Base-by-base conservation (phyloP, 2,888 invertebrate species). In the Quadriops clusia region DNA sequence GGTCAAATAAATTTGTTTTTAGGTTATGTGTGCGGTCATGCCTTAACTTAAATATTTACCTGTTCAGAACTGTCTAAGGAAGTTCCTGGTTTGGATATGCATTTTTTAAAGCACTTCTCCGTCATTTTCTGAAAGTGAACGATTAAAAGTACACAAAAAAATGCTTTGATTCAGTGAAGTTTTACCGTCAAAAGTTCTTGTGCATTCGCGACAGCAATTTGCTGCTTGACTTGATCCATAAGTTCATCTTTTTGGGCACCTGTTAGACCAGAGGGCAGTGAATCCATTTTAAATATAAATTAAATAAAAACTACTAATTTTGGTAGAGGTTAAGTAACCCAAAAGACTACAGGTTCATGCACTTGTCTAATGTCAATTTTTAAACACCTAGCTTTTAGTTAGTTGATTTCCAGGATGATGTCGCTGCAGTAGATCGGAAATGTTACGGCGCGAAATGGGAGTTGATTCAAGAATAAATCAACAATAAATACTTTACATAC, bases 71-170 rank as follows among this genome's bases (percentile, higher is more conserved):
- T 83, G 57, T 87, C 91, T 43, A 94, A 58, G 2, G 86, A 78
- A 7, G 82, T 77, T 11, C 94, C 94, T 14, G 95, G 95, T 58
- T 89, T 93, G 30, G 64, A 64, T 47, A 95, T 76, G 61, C 95
- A 95, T 55, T 93, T 93, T 59, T 82, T 85, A 60, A 94, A 95
- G 63, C 95, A 95, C 65, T 94, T 94, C 54, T 93, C 89, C 24
- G 91, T 86, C 79, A 94, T 90, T 81, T 91, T 93, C 76, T 86
- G 61, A 21, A 68, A 67, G n/a, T n/a, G n/a, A n/a, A n/a, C n/a
- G n/a, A n/a, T n/a, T n/a, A n/a, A n/a, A n/a, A n/a, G n/a, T n/a
- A n/a, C n/a, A n/a, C n/a, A n/a, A 47, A 46, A 50, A 18, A 32
- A 36, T 30, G 21, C 23, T 31, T 28, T 30, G 18, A 17, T 10